These are phyloP conservation scores for Lithodes maja DNA, from an alignment of 2,888 invertebrate genomes.

Conservation along the genomic window DNA sequence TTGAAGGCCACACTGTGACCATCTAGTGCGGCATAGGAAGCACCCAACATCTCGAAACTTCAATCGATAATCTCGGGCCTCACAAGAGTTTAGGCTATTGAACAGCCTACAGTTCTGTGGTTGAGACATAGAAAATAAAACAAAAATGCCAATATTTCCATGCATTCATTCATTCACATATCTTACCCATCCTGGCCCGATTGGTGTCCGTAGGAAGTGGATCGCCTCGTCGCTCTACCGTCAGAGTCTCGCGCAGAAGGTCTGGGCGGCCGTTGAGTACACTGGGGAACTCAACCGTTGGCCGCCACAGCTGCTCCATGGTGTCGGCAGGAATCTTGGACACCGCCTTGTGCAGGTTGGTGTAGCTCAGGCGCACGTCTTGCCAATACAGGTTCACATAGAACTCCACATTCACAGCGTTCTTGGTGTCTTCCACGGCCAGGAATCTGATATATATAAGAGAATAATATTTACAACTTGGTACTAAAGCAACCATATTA, in stretches of 20 bases:
- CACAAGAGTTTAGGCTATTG: no score
- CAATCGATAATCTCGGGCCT: no score
- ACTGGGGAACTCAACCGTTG: not conserved
- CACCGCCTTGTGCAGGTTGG: not conserved
- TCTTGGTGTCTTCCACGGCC: not conserved
- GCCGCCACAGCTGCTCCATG: constrained; percentile 2
- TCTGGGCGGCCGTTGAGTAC: not conserved
- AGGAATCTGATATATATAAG: not conserved
- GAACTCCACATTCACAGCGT: constrained; percentile 8
- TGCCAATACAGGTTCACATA: not conserved
- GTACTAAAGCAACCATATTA: no score
- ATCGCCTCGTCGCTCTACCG: not conserved
- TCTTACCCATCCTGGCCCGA: constrained; percentile 4
- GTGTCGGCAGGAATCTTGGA: not conserved
- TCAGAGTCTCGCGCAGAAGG: not conserved
- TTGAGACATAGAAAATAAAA: no score
- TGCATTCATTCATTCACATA: not conserved
- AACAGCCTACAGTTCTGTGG: no score
- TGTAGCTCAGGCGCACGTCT: constrained; percentile 8
- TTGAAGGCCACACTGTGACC: no score
- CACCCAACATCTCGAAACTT: no score
- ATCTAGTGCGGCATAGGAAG: no score
- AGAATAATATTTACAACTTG: no score
- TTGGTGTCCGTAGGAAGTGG: not conserved
- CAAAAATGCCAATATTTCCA: no score